These are phyloP conservation scores for Paraplagusia blochii DNA, from an alignment of 2,113 vertebrate species.

Conservation along the genomic window DNA sequence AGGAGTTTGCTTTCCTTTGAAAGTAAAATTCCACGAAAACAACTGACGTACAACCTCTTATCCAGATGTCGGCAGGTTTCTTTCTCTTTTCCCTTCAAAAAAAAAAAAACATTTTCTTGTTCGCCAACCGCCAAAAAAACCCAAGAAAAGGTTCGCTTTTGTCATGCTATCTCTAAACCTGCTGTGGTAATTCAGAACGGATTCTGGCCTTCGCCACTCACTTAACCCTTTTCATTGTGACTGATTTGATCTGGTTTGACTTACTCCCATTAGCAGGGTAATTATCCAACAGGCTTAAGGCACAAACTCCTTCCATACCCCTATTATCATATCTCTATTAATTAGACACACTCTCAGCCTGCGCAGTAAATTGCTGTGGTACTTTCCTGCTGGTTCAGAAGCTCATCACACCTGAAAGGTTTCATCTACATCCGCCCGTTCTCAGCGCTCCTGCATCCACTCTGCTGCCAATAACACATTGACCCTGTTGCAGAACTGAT, in stretches of 20 bases:
- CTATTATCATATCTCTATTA: conserved; percentile 41
- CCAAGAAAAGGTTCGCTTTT: no score
- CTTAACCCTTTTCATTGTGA: conserved; percentile 49
- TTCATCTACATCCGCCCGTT: neutral
- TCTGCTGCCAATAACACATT: conserved; percentile 43
- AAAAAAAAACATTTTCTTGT: no score
- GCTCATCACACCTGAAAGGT: conserved; percentile 13
- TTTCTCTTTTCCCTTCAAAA: no score
- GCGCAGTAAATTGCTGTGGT: conserved; percentile 14
- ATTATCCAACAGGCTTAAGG: conserved; percentile 57
- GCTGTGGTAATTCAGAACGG: no score
- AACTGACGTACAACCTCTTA: no score
- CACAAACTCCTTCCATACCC: conserved; percentile 34
- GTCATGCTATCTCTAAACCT: no score
- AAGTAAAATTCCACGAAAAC: no score
- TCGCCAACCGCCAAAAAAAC: no score
- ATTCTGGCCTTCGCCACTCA: conserved; percentile 45
- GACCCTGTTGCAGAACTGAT: conserved; percentile 45
- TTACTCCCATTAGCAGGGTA: conserved; percentile 50
- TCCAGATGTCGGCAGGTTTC: no score
- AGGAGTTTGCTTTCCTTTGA: no score
- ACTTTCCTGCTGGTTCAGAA: conserved; percentile 6
- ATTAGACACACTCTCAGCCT: conserved; percentile 43
- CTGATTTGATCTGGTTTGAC: conserved; percentile 41
- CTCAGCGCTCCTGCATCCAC: conserved; percentile 4